Evolutionary conservation across 2,113 vertebrate genomes (phyloP).

Genomic region (Eurystomus gularis): DNA sequence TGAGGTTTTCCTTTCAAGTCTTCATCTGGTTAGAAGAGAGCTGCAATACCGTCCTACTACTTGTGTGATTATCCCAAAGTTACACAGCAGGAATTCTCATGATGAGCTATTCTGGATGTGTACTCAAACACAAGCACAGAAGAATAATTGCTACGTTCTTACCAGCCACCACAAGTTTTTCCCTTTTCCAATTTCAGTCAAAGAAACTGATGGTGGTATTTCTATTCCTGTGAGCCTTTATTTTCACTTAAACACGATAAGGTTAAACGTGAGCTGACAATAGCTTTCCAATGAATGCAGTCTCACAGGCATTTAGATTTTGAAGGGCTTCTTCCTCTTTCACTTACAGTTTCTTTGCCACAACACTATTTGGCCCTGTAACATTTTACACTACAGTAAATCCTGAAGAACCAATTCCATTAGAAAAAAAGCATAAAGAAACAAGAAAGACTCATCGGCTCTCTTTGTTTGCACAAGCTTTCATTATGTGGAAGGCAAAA

Average conservation of each 20-base stretch:
- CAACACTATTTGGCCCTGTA: not conserved
- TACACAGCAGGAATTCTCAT: not conserved
- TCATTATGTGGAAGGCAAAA: not conserved
- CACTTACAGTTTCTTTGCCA: not conserved
- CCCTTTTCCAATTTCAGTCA: not conserved
- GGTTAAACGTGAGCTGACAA: not conserved
- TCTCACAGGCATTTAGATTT: not conserved
- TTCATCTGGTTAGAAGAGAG: not conserved
- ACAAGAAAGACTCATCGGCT: not conserved
- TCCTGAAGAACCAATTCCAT: not conserved
- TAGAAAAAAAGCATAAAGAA: not conserved
- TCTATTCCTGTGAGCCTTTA: not conserved
- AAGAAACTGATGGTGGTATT: not conserved
- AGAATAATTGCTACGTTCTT: not conserved
- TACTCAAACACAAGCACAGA: not conserved
- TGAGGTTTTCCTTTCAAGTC: not conserved
- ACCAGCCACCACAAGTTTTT: not conserved
- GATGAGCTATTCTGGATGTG: not conserved
- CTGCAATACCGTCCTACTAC: not conserved
- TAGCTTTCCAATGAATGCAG: not conserved
- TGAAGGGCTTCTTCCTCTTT: accelerated
- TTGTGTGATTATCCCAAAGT: not conserved
- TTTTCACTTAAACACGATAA: not conserved
- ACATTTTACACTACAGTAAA: not conserved
- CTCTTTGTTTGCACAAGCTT: not conserved